phyloP scores from a whole-genome alignment of 2,113 vertebrate species.

The Thomomys bottae region DNA sequence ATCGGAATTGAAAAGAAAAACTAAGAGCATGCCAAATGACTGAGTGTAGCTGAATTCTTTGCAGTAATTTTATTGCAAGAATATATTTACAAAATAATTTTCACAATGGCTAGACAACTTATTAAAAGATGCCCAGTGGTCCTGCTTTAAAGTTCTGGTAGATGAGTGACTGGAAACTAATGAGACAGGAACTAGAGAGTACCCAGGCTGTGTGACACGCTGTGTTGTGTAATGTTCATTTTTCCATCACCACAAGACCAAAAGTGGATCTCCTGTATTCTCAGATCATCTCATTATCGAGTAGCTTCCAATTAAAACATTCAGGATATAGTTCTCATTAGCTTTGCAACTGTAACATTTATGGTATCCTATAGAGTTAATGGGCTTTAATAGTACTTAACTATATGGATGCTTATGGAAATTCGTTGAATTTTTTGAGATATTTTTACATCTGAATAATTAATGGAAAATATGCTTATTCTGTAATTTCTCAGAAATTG shows the following conservation, averaged over 20 bases:
- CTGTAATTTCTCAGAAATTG: constrained; percentile 14
- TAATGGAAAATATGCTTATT: neutral
- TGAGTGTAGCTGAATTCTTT: neutral
- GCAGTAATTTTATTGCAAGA: neutral
- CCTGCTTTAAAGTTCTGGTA: neutral
- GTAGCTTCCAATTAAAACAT: constrained; percentile 28
- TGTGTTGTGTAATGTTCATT: neutral
- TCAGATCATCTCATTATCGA: neutral
- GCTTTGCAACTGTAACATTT: neutral
- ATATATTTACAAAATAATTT: neutral
- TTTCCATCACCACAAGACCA: neutral
- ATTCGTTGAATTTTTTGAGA: constrained; percentile 5
- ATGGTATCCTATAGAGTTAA: neutral
- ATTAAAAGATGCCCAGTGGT: neutral
- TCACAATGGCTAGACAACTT: neutral
- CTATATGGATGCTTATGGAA: neutral
- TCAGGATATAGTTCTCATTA: constrained; percentile 30
- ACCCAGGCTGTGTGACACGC: accelerated
- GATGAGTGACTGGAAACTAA: neutral
- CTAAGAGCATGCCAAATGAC: neutral
- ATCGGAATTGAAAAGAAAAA: constrained; percentile 34
- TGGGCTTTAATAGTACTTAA: constrained; percentile 1
- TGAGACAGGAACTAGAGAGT: neutral
- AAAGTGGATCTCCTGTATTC: neutral
- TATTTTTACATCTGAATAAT: constrained; percentile 27